These are phyloP conservation scores for Lates japonicus DNA, from an alignment of 2,797 vertebrate species.

Conservation along the genomic window DNA sequence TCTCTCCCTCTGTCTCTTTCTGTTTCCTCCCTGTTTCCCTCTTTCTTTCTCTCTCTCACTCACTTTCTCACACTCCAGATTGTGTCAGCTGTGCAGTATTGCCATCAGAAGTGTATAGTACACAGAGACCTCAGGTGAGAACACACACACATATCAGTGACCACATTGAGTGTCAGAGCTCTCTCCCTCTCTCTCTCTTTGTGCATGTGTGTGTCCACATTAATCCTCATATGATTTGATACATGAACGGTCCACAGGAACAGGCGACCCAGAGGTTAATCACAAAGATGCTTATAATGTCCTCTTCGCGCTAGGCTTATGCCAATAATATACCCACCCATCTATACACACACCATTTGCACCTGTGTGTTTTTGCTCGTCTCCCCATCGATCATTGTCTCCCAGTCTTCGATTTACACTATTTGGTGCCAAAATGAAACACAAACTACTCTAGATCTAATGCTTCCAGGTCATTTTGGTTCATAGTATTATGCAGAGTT, in stretches of 20 bases:
- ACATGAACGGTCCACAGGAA: constrained; percentile 49
- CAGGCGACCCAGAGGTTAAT: constrained; percentile 49
- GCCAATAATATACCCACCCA: neutral
- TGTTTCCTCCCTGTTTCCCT: neutral
- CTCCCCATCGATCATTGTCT: neutral
- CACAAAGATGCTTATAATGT: constrained; percentile 45
- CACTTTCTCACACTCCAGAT: constrained; percentile 84
- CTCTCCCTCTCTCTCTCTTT: neutral
- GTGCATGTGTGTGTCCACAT: neutral
- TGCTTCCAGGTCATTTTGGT: constrained; percentile 48
- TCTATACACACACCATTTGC: neutral
- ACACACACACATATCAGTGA: constrained; percentile 30
- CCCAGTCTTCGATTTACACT: constrained; percentile 1
- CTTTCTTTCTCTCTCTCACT: neutral
- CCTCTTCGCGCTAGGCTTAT: neutral
- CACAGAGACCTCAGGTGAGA: constrained; percentile 96
- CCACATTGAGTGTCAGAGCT: constrained; percentile 28
- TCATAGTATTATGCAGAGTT: constrained; percentile 52
- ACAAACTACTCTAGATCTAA: constrained; percentile 2
- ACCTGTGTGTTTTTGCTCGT: neutral
- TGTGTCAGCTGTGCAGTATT: constrained; percentile 98
- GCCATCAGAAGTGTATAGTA: constrained; percentile 97
- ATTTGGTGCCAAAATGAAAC: constrained; percentile 1
- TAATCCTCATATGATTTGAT: constrained; percentile 50
- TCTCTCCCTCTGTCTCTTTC: neutral